Evolutionary conservation across 1,140 invertebrate genomes (phyloP).

Genomic region (Bilobella aurantiaca): DNA sequence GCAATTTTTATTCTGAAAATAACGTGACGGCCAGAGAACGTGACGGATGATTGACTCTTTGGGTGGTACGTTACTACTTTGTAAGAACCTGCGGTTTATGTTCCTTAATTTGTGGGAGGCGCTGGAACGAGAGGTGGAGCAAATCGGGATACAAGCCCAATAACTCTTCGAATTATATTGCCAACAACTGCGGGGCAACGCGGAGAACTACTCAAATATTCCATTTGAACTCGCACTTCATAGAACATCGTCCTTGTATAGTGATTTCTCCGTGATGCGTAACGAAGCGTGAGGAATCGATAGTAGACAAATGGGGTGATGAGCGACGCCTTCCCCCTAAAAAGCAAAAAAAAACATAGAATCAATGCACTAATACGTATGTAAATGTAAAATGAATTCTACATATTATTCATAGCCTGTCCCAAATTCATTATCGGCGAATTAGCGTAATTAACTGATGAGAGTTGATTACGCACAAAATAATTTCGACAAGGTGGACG

Average conservation of each 20-base stretch:
- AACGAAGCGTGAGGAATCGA: slow-evolving; percentile 79
- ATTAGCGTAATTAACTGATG: no score
- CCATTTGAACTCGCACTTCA: slow-evolving; percentile 56
- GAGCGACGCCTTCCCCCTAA: slow-evolving; percentile 69
- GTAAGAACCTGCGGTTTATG: neutral
- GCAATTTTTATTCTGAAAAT: no score
- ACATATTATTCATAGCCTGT: no score
- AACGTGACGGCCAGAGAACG: no score
- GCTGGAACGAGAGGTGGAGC: slow-evolving; percentile 49
- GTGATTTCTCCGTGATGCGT: slow-evolving; percentile 84
- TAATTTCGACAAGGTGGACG: no score
- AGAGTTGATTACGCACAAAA: no score
- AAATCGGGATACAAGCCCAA: slow-evolving; percentile 52
- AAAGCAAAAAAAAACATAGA: slow-evolving; percentile 11
- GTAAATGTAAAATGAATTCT: no score
- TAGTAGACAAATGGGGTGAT: slow-evolving; percentile 89
- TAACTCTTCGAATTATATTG: slow-evolving; percentile 44
- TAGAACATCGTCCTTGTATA: slow-evolving; percentile 81
- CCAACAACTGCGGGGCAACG: slow-evolving; percentile 49
- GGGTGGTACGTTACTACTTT: no score
- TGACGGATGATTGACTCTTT: no score
- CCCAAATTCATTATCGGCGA: no score
- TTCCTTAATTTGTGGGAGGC: slow-evolving; percentile 12
- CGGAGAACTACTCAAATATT: slow-evolving; percentile 51
- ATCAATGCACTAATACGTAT: no score